phyloP scores from a whole-genome alignment of 2,888 invertebrate species.

The Cheilosia urbana region DNA sequence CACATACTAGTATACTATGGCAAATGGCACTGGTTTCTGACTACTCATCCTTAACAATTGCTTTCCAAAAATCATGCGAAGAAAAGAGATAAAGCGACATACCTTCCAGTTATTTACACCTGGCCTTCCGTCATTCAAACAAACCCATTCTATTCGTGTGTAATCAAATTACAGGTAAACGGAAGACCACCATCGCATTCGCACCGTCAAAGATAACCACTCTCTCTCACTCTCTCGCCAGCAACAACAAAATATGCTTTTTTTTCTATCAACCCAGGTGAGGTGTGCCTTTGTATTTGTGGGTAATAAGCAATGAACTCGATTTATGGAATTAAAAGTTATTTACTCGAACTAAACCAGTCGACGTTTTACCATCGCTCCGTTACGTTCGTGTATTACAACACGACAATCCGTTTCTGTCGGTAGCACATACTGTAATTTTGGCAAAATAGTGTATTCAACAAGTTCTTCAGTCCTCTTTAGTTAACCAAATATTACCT shows the following conservation, averaged over 20 bases:
- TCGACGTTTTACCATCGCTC: conserved; percentile 75
- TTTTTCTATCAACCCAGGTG: conserved; percentile 57
- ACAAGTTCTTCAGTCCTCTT: conserved; percentile 7
- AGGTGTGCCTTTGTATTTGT: conserved; percentile 66
- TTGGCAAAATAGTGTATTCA: conserved; percentile 38
- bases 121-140: conserved; percentile 63
- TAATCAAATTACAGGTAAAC: conserved; percentile 64
- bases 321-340: conserved; percentile 66
- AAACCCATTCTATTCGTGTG: conserved; percentile 44
- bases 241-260: conserved; percentile 13
- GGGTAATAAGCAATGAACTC: conserved; percentile 67
- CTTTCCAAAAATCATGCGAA: conserved; percentile 45
- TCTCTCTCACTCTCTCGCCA: conserved; percentile 48
- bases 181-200: conserved; percentile 47
- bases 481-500: conserved; percentile 32
- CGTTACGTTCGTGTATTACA: conserved; percentile 60
- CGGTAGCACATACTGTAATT: conserved; percentile 32
- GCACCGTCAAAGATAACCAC: conserved; percentile 22
- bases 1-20: background rate
- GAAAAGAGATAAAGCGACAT: conserved; percentile 60
- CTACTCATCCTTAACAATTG: conserved; percentile 53
- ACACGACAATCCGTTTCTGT: conserved; percentile 36
- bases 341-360: conserved; percentile 70
- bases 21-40: background rate
- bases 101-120: conserved; percentile 53